These are phyloP conservation scores for Leptestheria dahalacensis DNA, from an alignment of 1,140 invertebrate genomes.

Conservation along the genomic window DNA sequence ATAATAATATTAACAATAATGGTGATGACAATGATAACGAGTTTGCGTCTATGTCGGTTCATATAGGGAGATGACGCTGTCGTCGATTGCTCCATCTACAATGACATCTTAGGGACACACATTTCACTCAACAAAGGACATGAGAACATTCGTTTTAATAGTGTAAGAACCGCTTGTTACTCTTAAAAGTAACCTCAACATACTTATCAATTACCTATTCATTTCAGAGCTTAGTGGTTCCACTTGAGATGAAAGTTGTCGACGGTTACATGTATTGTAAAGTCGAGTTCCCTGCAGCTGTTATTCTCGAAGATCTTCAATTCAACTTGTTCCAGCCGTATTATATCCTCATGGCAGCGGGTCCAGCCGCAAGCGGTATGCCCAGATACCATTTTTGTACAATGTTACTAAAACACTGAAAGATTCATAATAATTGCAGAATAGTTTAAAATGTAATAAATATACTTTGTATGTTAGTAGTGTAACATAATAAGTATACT, in stretches of 20 bases:
- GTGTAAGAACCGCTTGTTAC: too few species aligned
- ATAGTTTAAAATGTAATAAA: background rate
- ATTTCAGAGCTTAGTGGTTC: too few species aligned
- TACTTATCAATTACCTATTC: too few species aligned
- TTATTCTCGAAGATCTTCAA: constrained; percentile 38
- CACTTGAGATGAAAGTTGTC: constrained; percentile 23
- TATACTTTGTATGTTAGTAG: background rate
- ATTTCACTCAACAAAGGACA: background rate
- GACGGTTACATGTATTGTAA: constrained; percentile 60
- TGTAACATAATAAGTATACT: background rate
- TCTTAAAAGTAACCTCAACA: too few species aligned
- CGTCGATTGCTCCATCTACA: background rate
- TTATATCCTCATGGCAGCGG: constrained; percentile 55
- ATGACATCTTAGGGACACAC: background rate
- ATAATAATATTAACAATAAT: too few species aligned
- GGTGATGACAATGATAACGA: too few species aligned
- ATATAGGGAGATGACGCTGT: background rate
- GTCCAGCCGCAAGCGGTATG: constrained; percentile 27
- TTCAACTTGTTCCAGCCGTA: constrained; percentile 59
- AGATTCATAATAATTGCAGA: background rate
- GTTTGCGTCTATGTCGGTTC: too few species aligned
- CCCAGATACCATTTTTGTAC: too few species aligned
- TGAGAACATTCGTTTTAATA: background rate
- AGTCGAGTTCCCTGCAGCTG: constrained; percentile 40
- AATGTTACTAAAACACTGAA: too few species aligned